phyloP scores from a whole-genome alignment of 2,797 vertebrate genomes.

The Periparus ater region DNA sequence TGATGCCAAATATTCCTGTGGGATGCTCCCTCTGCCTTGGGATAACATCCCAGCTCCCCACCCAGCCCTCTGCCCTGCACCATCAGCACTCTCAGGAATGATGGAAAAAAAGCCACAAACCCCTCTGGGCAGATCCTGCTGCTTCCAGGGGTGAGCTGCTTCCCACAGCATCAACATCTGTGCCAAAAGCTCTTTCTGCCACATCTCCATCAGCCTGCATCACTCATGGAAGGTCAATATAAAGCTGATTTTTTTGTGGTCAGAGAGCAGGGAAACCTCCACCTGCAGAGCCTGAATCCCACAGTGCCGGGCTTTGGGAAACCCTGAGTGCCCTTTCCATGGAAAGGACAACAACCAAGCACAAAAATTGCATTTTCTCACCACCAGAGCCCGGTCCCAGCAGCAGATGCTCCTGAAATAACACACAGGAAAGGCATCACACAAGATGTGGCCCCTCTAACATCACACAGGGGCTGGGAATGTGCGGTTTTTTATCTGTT shows the following conservation, averaged over 20 bases:
- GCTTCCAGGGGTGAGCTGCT: not conserved
- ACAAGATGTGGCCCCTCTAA: not conserved
- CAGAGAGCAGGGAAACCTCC: not conserved
- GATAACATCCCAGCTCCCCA: not conserved
- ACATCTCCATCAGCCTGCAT: not conserved
- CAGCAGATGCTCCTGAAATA: not conserved
- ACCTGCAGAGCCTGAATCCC: not conserved
- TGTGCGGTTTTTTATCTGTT: not conserved
- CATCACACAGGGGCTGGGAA: rapidly evolving
- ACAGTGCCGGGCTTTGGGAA: not conserved
- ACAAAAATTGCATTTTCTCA: not conserved
- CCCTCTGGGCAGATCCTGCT: not conserved
- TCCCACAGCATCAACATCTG: not conserved
- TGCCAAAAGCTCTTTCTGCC: not conserved
- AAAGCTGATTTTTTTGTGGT: not conserved
- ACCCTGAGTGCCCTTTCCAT: rapidly evolving
- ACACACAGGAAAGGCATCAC: not conserved
- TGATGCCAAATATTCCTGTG: not conserved
- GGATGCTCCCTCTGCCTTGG: not conserved
- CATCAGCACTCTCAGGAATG: not conserved
- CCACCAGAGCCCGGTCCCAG: not conserved
- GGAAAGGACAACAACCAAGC: not conserved
- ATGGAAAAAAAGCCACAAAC: not conserved
- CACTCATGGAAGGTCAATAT: rapidly evolving
- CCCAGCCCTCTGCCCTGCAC: not conserved